Conservation (phyloP, 2,113 vertebrate species). For the Clarias gariepinus region DNA sequence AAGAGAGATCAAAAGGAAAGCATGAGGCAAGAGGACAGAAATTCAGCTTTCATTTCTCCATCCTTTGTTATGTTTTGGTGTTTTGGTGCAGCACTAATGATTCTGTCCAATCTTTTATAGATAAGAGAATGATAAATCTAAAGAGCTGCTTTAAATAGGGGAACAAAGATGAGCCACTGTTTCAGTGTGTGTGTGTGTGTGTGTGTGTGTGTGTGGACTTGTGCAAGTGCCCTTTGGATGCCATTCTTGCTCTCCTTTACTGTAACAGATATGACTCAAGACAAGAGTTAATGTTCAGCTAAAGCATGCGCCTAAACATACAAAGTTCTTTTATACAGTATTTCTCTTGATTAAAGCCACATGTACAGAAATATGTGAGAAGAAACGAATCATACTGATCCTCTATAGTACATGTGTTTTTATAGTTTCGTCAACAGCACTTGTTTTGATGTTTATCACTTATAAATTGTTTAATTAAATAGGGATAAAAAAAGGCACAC, state of each 20-base stretch:
- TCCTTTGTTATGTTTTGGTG: neutral
- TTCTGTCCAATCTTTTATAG: neutral
- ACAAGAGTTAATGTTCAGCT: slow-evolving; percentile 9
- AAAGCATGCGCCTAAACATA: neutral
- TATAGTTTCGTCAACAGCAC: neutral
- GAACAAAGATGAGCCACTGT: neutral
- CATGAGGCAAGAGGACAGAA: slow-evolving; percentile 2
- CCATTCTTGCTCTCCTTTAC: neutral
- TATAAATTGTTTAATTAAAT: neutral
- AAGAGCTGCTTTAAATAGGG: neutral
- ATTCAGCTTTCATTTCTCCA: neutral
- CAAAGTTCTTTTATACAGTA: neutral
- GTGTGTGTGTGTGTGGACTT: neutral
- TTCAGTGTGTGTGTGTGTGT: neutral
- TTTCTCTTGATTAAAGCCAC: neutral
- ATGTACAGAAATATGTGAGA: neutral
- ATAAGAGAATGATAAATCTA: neutral
- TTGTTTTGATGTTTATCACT: neutral
- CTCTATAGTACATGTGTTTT: neutral
- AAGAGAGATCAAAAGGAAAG: slow-evolving; percentile 4
- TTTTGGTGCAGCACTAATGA: neutral
- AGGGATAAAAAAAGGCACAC: no score
- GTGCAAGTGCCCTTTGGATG: neutral
- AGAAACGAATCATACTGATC: neutral
- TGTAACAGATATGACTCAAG: slow-evolving; percentile 1